Evolutionary conservation across 2,797 vertebrate species (phyloP), one percentile per base, ranked within the genome.

Genomic region (Micrastur ruficollis): DNA sequence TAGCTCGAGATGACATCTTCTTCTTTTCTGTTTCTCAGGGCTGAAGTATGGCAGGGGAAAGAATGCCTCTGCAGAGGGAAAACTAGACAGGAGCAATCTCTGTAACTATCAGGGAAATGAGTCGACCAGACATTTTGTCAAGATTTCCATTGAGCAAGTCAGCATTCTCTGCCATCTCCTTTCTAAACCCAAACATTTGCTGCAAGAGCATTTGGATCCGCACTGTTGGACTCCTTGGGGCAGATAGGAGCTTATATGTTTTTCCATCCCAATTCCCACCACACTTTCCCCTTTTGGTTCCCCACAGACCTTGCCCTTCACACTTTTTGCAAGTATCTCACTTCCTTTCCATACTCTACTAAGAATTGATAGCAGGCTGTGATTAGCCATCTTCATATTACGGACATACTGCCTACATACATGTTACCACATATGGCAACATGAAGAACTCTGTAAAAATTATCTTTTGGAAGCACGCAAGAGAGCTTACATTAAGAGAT

Each of bases 1-100:
- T 89, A 86, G 52, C 67, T 96, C 70, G 75, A 93, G 85, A 94
- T 93, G 76, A 96, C 96, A 95, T 82, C 81, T 84, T 65, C 67
- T 67, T 61, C 81, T 86, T 56, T 68, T 84, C 63, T 90, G 26
- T 80, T 92, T 95, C 93, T 93, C 93, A 90, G 71, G 66, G 47
- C 63, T 50, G 44, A 55, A 49, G 59, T 22, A 85, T 70, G 26
- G 27, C 80, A 86, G 26, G 18, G 67, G 47, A 86, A 89, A 56
- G 78, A 92, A 96, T 58, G 74, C 14, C 34, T 80, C 53, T 68
- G n/a, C 53, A 23, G 1, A 18, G 53, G 31, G 84, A 86, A 81
- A 93, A 23, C 19, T 13, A 88, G 82, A 32, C 42, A 59, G 68
- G 19, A 58, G 34, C 44, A 70, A 70, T 71, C 59, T 67, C 59